phyloP scores from a whole-genome alignment of 2,888 invertebrate species.

The Rhabditophanes sp. region DNA sequence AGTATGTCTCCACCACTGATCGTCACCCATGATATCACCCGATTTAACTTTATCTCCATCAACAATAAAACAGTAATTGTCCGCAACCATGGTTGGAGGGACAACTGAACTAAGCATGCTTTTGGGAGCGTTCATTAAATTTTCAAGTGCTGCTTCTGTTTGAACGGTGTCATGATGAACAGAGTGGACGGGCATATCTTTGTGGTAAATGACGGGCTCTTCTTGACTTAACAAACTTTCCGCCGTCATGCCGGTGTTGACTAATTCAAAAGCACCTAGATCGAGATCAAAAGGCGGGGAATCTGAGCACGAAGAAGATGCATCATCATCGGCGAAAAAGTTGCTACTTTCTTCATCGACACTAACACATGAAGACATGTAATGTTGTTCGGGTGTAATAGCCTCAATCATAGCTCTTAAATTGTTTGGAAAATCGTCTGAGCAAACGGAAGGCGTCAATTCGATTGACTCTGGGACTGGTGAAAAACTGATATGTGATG shows the following conservation, averaged over 20 bases:
- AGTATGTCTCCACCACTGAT: slow-evolving; percentile 43
- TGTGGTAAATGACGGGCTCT: slow-evolving; percentile 34
- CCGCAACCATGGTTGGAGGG: slow-evolving; percentile 38
- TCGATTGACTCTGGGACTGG: too few species aligned
- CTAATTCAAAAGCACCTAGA: slow-evolving; percentile 39
- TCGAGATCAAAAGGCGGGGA: slow-evolving; percentile 31
- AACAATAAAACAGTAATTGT: slow-evolving; percentile 44
- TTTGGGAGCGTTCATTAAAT: slow-evolving; percentile 39
- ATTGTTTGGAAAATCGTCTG: too few species aligned
- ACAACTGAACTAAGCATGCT: slow-evolving; percentile 32
- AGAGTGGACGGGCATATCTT: slow-evolving; percentile 41
- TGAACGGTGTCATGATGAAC: slow-evolving; percentile 44
- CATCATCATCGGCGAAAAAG: too few species aligned
- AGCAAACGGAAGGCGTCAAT: too few species aligned
- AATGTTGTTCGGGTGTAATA: too few species aligned
- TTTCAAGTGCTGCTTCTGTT: slow-evolving; percentile 43
- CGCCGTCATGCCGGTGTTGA: slow-evolving; percentile 32
- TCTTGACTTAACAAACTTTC: slow-evolving; percentile 35
- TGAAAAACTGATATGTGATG: too few species aligned
- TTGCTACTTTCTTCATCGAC: too few species aligned
- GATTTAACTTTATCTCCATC: slow-evolving; percentile 40
- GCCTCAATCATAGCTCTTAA: too few species aligned
- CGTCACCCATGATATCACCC: slow-evolving; percentile 41
- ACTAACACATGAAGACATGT: too few species aligned
- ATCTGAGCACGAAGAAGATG: slow-evolving; percentile 18